These are phyloP conservation scores for Elgonia sp. DNA, from an alignment of 2,888 invertebrate genomes.

Conservation along the genomic window DNA sequence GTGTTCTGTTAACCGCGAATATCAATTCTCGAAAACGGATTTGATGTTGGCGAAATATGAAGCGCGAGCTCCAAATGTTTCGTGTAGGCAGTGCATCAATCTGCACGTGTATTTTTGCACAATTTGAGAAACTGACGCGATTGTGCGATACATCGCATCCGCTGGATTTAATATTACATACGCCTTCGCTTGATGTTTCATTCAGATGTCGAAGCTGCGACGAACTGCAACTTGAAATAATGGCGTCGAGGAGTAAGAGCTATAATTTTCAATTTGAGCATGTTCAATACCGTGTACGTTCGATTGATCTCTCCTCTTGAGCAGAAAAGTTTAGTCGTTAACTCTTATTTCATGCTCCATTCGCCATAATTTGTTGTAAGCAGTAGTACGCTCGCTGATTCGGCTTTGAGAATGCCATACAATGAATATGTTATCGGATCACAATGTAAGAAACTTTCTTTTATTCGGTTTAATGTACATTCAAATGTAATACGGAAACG, in stretches of 20 bases:
- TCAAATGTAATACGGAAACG: slow-evolving; percentile 69
- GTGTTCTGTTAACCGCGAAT: slow-evolving; percentile 18
- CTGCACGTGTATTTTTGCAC: slow-evolving; percentile 44
- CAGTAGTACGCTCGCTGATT: slow-evolving; percentile 43
- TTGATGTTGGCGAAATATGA: slow-evolving; percentile 38
- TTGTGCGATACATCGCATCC: slow-evolving; percentile 42
- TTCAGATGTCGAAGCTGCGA: slow-evolving; percentile 40
- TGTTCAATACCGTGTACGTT: slow-evolving; percentile 60
- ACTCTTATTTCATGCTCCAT: slow-evolving; percentile 73
- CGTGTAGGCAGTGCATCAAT: slow-evolving; percentile 50
- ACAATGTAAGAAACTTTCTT: slow-evolving; percentile 66
- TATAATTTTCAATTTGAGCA: slow-evolving; percentile 70
- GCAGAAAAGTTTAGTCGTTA: slow-evolving; percentile 72
- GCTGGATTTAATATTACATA: slow-evolving; percentile 55
- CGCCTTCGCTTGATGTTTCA: slow-evolving; percentile 55
- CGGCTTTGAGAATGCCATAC: slow-evolving; percentile 32
- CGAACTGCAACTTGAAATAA: slow-evolving; percentile 64
- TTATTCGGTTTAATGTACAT: slow-evolving; percentile 61
- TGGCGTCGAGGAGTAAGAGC: slow-evolving; percentile 38
- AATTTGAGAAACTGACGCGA: slow-evolving; percentile 50
- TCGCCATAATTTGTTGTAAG: slow-evolving; percentile 70
- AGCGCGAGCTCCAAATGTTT: slow-evolving; percentile 37
- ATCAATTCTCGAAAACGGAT: slow-evolving; percentile 40
- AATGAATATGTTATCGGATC: slow-evolving; percentile 70
- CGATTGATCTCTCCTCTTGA: slow-evolving; percentile 57